These are phyloP conservation scores for Trinorchestia longiramus DNA, from an alignment of 1,140 invertebrate species.

Conservation along the genomic window DNA sequence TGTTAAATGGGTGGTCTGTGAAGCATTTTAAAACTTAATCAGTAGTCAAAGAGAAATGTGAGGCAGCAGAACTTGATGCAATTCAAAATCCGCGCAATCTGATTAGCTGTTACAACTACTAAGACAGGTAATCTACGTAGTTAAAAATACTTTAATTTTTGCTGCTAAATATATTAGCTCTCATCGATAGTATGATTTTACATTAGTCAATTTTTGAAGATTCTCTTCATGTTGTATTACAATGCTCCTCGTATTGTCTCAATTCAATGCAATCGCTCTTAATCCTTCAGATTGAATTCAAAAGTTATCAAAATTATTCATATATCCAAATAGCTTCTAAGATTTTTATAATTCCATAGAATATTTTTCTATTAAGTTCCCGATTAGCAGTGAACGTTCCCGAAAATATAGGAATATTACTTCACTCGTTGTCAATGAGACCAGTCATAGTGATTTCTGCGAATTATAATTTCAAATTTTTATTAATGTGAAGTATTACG, in stretches of 20 bases:
- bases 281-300: not conserved
- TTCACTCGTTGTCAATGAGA: not conserved
- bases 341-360: not conserved
- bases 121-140: too few relatives aligned
- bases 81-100: not conserved
- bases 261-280: not conserved
- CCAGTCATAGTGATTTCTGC: not conserved
- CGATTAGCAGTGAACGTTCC: not conserved
- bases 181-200: too few relatives aligned
- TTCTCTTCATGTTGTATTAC: not conserved
- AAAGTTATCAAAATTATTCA: not conserved
- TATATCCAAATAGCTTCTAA: not conserved
- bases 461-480: not conserved
- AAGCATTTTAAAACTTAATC: not conserved
- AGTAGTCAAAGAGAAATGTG: not conserved
- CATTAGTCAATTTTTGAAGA: not conserved
- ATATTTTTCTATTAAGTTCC: not conserved
- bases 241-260: not conserved
- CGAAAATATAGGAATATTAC: not conserved
- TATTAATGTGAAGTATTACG: not conserved
- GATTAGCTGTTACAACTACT: not conserved
- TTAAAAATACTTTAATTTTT: too few relatives aligned
- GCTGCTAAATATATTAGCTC: too few relatives aligned
- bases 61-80: not conserved
- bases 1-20: not conserved